Conservation (phyloP, 2,888 invertebrate species). For the Drosophila anceps region DNA sequence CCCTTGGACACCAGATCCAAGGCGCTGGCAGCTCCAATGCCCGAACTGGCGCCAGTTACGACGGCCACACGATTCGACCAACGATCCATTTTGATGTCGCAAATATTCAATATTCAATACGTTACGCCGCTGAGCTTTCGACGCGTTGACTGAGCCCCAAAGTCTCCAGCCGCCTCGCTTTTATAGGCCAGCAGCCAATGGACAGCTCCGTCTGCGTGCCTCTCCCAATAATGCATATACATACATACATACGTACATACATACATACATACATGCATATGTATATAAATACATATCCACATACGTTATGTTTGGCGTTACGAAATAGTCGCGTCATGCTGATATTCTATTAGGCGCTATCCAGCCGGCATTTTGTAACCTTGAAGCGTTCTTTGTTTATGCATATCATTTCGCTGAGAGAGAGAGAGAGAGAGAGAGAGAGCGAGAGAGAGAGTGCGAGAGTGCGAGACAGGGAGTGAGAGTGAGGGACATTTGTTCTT, state of each 20-base stretch:
- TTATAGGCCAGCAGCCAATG: conserved; percentile 23
- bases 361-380: conserved; percentile 1
- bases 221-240: background rate
- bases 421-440: background rate
- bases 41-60: conserved; percentile 88
- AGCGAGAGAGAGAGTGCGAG: background rate
- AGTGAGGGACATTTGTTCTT: background rate
- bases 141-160: conserved; percentile 20
- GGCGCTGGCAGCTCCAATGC: conserved; percentile 86
- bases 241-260: background rate
- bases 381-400: conserved; percentile 1
- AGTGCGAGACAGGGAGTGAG: too few species aligned
- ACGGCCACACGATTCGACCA: conserved; percentile 88
- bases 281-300: background rate
- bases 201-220: background rate
- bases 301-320: background rate
- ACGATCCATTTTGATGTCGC: conserved; percentile 85
- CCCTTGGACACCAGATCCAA: conserved; percentile 85
- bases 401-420: too few species aligned
- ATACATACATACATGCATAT: background rate
- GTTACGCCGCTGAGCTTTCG: background rate
- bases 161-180: background rate
- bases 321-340: conserved; percentile 44
- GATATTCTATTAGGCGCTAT: conserved; percentile 21
- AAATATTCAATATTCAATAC: background rate